Base-by-base conservation (phyloP, 2,888 invertebrate species). In the Heliconius ethilla region DNA sequence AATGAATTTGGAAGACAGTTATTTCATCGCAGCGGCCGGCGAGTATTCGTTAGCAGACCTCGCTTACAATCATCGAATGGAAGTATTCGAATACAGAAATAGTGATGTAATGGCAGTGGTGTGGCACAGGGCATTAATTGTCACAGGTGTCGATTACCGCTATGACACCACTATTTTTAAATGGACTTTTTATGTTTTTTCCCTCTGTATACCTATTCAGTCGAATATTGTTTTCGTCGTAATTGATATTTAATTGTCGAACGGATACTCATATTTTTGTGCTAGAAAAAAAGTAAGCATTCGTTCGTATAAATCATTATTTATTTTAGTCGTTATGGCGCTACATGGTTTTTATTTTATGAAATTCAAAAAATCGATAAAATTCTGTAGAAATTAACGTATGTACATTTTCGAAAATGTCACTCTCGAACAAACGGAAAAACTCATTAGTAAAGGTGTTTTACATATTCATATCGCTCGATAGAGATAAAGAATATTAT, bases 131-230 rank as follows among this genome's bases (percentile, higher is more conserved):
- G 87, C 87, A 90, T 91, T 91, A 90, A 91, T 91, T 89, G 91
- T 89, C 87, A 76, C 91, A 90, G 91, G 91, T 91, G 90, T 88
- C 88, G 90, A 90, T 90, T 90, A 89, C 88, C 86, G 85, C 78
- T 75, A 78, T 85, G 82, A 86, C 84, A 83, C 83, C 84, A 85
- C 84, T 85, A 84, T 86, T 86, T 83, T 86, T 86, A 87, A 85
- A 84, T 86, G 84, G 82, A 79, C 80, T 85, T 86, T 86, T 86
- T 87, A 84, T 85, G 84, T 85, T 83, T 83, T 81, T 83, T 82
- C 81, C 69, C 80, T 78, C 78, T 67, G 77, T 59, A 65, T 70
- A 69, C n/a, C 69, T 69, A 63, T 76, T 70, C 70, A 65, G 33
- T 29, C 76, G 15, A 65, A 76, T 76, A 76, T 70, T 76, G 76